These are phyloP conservation scores for Amphiprion clarkii DNA, from an alignment of 2,797 vertebrate species.

Conservation along the genomic window DNA sequence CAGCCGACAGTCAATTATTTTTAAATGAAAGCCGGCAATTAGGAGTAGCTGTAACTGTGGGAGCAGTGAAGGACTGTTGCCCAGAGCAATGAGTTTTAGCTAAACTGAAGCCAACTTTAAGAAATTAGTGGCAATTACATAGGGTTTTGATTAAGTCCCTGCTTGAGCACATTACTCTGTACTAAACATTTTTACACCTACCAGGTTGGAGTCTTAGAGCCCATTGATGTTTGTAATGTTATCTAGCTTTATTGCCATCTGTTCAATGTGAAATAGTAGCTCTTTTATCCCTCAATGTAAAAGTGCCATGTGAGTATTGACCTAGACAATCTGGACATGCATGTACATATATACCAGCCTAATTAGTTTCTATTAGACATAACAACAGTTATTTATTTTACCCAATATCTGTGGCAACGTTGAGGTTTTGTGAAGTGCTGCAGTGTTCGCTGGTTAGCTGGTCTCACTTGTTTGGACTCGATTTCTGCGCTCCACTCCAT, in stretches of 20 bases:
- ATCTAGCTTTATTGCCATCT: background rate
- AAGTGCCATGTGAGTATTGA: background rate
- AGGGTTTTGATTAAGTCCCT: constrained; percentile 11
- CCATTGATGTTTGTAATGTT: background rate
- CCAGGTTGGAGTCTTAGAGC: background rate
- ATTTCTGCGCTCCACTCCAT: too few species aligned
- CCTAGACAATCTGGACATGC: background rate
- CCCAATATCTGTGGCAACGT: too few species aligned
- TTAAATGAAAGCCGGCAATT: constrained; percentile 54
- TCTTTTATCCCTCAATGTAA: background rate
- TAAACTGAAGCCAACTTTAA: constrained; percentile 8
- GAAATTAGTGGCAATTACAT: constrained; percentile 9
- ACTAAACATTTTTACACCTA: constrained; percentile 3
- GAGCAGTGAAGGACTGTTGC: constrained; percentile 32
- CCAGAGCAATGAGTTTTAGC: constrained; percentile 29
- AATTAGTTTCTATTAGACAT: too few species aligned
- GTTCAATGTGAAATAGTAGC: background rate
- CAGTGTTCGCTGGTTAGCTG: too few species aligned
- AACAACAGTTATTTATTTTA: too few species aligned
- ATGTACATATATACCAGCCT: background rate
- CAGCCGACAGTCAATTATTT: constrained; percentile 48
- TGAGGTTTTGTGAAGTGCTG: too few species aligned
- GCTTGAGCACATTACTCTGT: constrained; percentile 4
- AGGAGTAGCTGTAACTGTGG: constrained; percentile 31
- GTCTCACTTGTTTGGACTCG: too few species aligned